Conservation (phyloP, 2,113 vertebrate genomes). For the Prietella phreatophila region DNA sequence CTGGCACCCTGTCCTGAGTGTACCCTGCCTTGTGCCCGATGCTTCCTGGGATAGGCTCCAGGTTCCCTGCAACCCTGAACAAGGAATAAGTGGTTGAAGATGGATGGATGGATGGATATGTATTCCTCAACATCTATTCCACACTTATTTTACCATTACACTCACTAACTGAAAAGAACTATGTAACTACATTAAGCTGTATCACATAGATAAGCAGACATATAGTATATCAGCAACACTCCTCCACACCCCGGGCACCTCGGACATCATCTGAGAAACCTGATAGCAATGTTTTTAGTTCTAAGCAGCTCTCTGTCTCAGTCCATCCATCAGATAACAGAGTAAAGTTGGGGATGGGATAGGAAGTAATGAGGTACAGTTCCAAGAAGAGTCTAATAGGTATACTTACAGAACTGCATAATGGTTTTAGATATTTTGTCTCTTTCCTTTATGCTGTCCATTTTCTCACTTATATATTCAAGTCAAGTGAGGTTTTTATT, state of each 20-base stretch:
- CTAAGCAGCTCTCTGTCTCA: conserved; percentile 23
- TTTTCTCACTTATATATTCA: not conserved
- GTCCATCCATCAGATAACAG: conserved; percentile 29
- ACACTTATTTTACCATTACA: not conserved
- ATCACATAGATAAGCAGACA: conserved; percentile 20
- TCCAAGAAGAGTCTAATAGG: conserved; percentile 10
- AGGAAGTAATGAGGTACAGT: conserved; percentile 23
- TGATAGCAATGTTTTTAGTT: conserved; percentile 40
- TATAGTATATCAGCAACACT: conserved; percentile 18
- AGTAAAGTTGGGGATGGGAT: conserved; percentile 20
- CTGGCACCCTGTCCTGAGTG: too few relatives aligned
- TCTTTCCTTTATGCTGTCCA: not conserved
- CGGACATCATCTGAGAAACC: conserved; percentile 39
- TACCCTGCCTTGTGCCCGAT: too few relatives aligned
- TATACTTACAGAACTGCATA: not conserved
- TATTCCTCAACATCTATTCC: not conserved
- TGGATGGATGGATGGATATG: too few relatives aligned
- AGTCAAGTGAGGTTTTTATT: too few relatives aligned
- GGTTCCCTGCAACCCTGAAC: too few relatives aligned
- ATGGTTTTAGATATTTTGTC: not conserved
- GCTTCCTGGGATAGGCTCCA: too few relatives aligned
- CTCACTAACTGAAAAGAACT: conserved; percentile 20
- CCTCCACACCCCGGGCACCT: not conserved
- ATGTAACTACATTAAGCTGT: conserved; percentile 2
- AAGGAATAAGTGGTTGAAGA: too few relatives aligned